A percentile compares a stretch with the other conserved stretches of the same genome.
These are phyloP conservation scores for Pantelozetes paolii DNA, from an alignment of 2,888 invertebrate genomes.

Conservation along the genomic window DNA sequence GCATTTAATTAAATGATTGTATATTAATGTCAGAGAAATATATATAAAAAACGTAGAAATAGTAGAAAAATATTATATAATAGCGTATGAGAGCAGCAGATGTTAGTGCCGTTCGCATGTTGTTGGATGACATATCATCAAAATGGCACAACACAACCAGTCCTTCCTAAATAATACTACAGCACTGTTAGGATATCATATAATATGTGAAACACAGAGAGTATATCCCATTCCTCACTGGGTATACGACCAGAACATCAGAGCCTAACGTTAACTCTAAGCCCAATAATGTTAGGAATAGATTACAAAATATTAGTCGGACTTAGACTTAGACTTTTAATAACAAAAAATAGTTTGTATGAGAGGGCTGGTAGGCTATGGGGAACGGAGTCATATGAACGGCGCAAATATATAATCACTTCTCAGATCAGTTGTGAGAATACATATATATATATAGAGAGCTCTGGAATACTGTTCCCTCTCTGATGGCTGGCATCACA, in stretches of 20 bases:
- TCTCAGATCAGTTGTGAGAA: background rate
- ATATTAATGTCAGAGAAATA: too few species aligned
- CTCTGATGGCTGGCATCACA: slow-evolving; percentile 12
- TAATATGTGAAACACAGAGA: background rate
- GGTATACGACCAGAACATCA: too few species aligned
- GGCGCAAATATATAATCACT: slow-evolving; percentile 2
- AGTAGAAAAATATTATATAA: slow-evolving; percentile 5
- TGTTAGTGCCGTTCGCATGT: slow-evolving; percentile 30
- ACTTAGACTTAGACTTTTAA: too few species aligned
- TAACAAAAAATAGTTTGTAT: background rate
- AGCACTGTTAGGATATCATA: background rate
- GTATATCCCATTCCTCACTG: background rate
- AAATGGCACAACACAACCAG: slow-evolving; percentile 29
- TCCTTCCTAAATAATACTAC: slow-evolving; percentile 23
- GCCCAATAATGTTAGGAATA: background rate
- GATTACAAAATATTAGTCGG: too few species aligned
- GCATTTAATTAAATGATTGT: too few species aligned
- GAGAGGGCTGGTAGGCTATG: background rate
- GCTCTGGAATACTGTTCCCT: background rate
- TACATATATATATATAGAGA: background rate
- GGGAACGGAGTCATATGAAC: background rate
- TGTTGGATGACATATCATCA: slow-evolving; percentile 30
- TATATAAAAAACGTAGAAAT: slow-evolving; percentile 14
- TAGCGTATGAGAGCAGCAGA: slow-evolving; percentile 5
- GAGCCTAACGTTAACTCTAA: too few species aligned